A percentile compares a stretch with the other conserved stretches of the same genome.
Conservation (phyloP, 2,113 vertebrate species). For the Cynoglossus semilaevis region DNA sequence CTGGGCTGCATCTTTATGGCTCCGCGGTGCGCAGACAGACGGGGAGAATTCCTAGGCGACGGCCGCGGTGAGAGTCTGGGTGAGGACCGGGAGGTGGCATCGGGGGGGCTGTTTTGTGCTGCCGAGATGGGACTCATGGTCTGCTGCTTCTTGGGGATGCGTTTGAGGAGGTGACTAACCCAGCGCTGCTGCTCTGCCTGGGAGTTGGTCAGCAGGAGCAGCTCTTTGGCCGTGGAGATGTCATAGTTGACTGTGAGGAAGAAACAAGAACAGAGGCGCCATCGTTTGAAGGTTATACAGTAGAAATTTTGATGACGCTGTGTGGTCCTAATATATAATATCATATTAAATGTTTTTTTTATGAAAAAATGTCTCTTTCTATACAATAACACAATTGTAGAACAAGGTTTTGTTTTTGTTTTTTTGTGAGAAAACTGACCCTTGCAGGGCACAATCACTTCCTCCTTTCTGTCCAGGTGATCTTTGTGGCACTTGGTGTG, state of each 20-base stretch:
- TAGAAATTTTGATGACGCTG: neutral
- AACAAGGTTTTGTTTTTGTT: no score
- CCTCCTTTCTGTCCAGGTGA: constrained; percentile 93
- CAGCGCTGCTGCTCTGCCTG: constrained; percentile 93
- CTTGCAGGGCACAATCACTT: constrained; percentile 91
- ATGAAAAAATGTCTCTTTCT: no score
- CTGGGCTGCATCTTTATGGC: constrained; percentile 70
- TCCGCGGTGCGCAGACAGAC: constrained; percentile 81
- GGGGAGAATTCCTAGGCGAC: constrained; percentile 77
- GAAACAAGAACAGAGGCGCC: constrained; percentile 1
- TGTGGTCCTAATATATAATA: no score
- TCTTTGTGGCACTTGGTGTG: constrained; percentile 96
- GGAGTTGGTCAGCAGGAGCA: constrained; percentile 89
- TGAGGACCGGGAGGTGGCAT: constrained; percentile 16
- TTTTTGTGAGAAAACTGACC: constrained; percentile 72
- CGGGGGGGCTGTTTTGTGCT: constrained; percentile 25
- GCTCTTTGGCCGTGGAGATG: constrained; percentile 93
- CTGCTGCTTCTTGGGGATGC: constrained; percentile 89
- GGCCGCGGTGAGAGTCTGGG: constrained; percentile 38
- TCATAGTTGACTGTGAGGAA: constrained; percentile 88
- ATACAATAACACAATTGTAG: no score
- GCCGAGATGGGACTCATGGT: constrained; percentile 72
- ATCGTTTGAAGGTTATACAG: neutral
- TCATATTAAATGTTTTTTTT: no score
- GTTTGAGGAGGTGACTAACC: constrained; percentile 91